Base-by-base conservation (phyloP, 1,140 invertebrate species). In the Lutraria rhynchaena region DNA sequence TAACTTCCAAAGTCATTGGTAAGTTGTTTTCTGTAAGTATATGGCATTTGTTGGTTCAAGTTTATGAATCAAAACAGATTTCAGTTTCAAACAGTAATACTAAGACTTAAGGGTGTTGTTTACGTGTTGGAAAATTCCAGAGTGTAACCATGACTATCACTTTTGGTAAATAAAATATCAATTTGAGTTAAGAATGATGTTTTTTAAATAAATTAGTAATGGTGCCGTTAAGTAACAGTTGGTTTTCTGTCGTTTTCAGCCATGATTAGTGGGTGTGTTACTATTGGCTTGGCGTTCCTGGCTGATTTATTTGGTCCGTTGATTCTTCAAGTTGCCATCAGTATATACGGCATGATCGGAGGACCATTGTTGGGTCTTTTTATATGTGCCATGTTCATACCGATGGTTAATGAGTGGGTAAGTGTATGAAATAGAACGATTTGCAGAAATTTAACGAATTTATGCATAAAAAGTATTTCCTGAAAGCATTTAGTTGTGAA, bases 1-100 rank as follows among this genome's bases (percentile, higher is more conserved):
- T 95, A 81, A 91, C 96, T 11, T 95, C 96, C 0, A 95, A 96
- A 87, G 88, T 90, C 1, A 93, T 89, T 90, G 87, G 70, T 84
- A 75, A 19, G 83, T n/a, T n/a, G n/a, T n/a, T n/a, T n/a, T n/a
- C n/a, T n/a, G n/a, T 58, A n/a, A 22, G 3, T 19, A 60, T 27
- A 4, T 27, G 22, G 4, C n/a, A n/a, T n/a, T n/a, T n/a, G n/a
- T n/a, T n/a, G n/a, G n/a, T n/a, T n/a, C n/a, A n/a, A n/a, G n/a
- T n/a, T n/a, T n/a, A n/a, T n/a, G n/a, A n/a, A n/a, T n/a, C n/a
- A n/a, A n/a, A n/a, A n/a, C n/a, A n/a, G n/a, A n/a, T n/a, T n/a
- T n/a, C n/a, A n/a, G n/a, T n/a, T n/a, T n/a, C n/a, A n/a, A n/a
- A n/a, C n/a, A n/a, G n/a, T n/a, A n/a, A n/a, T n/a, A n/a, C n/a